Base-by-base conservation (phyloP, 2,797 vertebrate genomes). In the Lateolabrax maculatus region DNA sequence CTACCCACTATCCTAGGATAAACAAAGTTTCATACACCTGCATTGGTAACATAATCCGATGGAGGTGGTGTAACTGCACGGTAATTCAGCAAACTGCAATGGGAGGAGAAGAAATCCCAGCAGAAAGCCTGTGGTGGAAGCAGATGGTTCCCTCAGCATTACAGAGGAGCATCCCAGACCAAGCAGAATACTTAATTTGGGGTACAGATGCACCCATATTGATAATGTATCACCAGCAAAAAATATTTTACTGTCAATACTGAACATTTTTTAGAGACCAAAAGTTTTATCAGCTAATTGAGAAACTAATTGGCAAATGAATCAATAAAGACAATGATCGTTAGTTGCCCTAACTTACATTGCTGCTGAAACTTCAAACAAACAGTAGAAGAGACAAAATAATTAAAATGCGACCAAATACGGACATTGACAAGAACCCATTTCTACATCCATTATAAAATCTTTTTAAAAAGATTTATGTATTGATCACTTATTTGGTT, bases 21-120 rank as follows among this genome's bases (percentile, higher is more conserved):
- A 75, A 69, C n/a, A 63, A 12, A n/a, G 39, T 9, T 58, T 11
- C 6, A 49, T 23, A 36, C 48, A 74, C 25, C 60, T 36, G 58
- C 16, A 3, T 12, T 43, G 48, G 46, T 68, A 16, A 65, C 48
- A 65, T 57, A 58, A 70, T 31, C 4, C 46, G 34, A 3, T 25
- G 7, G 27, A 60, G 29, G 41, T 19, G 41, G 21, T 46, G 27
- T 8, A 37, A 53, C 16, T 56, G 51, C 43, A 51, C 11, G 37
- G n/a, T 36, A 68, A 60, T 4, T 43, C 3, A 18, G 23, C 23
- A 6, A 29, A 46, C 19, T 25, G 44, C 43, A 19, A 9, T n/a
- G 27, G 23, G n/a, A 77, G 46, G 52, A 41, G 4, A 44, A 51
- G 7, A 6, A 70, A 51, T 36, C 18, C 10, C 39, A 41, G 31